A percentile compares a stretch with the other conserved stretches of the same genome.
These are phyloP conservation scores for Hypotaenidia okinawae DNA, from an alignment of 2,797 vertebrate species.

Conservation along the genomic window DNA sequence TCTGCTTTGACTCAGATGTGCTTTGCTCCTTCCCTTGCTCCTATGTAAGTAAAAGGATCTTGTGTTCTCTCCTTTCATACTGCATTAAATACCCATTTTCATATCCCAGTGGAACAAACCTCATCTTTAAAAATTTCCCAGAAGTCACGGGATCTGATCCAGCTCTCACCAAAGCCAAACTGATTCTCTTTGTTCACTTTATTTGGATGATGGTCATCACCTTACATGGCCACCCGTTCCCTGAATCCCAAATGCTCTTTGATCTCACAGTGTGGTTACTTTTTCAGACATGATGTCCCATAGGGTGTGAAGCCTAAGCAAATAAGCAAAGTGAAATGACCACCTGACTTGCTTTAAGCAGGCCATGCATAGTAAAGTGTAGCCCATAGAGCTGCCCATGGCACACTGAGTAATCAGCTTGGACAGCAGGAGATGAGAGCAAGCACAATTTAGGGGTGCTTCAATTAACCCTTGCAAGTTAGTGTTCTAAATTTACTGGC, in stretches of 20 bases:
- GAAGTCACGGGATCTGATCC: background rate
- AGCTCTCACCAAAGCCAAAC: background rate
- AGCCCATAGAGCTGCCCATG: background rate
- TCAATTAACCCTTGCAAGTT: slow-evolving; percentile 24
- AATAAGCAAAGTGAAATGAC: background rate
- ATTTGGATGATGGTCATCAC: background rate
- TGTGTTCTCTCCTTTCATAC: background rate
- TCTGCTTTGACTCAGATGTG: background rate
- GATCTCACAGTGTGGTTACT: background rate
- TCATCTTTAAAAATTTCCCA: background rate
- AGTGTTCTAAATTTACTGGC: background rate
- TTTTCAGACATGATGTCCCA: background rate
- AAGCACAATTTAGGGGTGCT: background rate
- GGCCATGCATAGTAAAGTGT: background rate
- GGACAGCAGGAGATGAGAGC: background rate
- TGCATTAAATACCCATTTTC: background rate
- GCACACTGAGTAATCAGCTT: background rate
- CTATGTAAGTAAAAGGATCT: background rate
- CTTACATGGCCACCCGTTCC: background rate
- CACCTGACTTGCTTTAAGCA: background rate
- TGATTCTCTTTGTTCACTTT: background rate
- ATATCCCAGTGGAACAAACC: background rate
- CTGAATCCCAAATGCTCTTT: background rate
- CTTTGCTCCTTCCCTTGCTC: background rate
- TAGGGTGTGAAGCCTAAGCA: background rate